Conservation (phyloP, 2,113 vertebrate genomes). For the Cyanocitta stelleri region DNA sequence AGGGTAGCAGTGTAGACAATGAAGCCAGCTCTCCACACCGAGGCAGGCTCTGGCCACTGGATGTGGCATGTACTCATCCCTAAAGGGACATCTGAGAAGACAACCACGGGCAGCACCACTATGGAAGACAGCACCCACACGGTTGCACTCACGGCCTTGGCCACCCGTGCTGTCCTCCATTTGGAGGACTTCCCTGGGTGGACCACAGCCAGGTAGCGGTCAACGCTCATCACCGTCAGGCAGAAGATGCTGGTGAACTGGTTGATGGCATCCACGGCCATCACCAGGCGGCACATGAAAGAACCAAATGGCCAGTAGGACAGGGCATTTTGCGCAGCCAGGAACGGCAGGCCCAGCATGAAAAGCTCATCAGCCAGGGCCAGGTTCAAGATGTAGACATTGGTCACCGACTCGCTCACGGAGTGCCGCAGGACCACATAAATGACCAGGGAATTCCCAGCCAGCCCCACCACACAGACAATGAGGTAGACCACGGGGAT, state of each 20-base stretch:
- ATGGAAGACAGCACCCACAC: conserved; percentile 88
- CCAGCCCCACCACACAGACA: conserved; percentile 87
- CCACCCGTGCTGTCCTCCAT: conserved; percentile 87
- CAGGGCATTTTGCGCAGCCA: conserved; percentile 89
- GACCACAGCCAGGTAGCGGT: conserved; percentile 92
- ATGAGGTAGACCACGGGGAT: conserved; percentile 88
- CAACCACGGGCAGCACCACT: conserved; percentile 90
- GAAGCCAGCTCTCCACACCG: conserved; percentile 86
- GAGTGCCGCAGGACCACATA: conserved; percentile 87
- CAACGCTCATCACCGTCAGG: conserved; percentile 92
- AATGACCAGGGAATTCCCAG: conserved; percentile 92
- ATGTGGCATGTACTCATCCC: conserved; percentile 91
- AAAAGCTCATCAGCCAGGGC: conserved; percentile 94
- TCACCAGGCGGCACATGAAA: conserved; percentile 91
- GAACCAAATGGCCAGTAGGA: conserved; percentile 95
- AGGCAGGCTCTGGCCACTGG: conserved; percentile 88
- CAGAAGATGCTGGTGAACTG: conserved; percentile 99
- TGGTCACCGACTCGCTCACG: conserved; percentile 86
- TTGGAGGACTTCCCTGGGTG: conserved; percentile 85
- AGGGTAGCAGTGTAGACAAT: conserved; percentile 87
- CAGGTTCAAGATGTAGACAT: conserved; percentile 92
- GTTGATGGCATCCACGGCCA: conserved; percentile 94
- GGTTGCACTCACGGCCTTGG: conserved; percentile 82
- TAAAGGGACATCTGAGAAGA: conserved; percentile 84
- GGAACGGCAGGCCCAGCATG: conserved; percentile 92